Conservation (phyloP, 2,888 invertebrate genomes). For the Drosophila aldrichi region DNA sequence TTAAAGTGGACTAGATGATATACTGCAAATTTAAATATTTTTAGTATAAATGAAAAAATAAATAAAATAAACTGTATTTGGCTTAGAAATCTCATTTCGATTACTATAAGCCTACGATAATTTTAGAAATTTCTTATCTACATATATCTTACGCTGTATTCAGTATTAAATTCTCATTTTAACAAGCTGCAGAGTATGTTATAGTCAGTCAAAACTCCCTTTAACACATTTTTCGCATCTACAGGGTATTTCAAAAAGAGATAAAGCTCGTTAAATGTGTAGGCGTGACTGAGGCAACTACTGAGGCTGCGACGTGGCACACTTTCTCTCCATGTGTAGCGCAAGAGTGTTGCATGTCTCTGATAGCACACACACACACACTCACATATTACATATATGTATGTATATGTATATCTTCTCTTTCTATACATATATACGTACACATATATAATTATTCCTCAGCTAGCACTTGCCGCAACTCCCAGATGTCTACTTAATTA, state of each 20-base stretch:
- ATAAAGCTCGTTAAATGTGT: constrained; percentile 72
- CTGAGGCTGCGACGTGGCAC: constrained; percentile 37
- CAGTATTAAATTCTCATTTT: too few species aligned
- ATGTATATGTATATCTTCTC: constrained; percentile 1
- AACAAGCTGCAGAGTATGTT: too few species aligned
- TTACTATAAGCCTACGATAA: too few species aligned
- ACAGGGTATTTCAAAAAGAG: constrained; percentile 47
- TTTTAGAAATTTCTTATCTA: too few species aligned
- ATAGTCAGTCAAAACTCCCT: not conserved
- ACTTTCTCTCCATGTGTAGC: constrained; percentile 43
- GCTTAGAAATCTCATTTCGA: too few species aligned
- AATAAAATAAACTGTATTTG: too few species aligned
- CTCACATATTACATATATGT: not conserved
- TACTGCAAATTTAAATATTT: constrained; percentile 8
- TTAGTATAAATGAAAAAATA: too few species aligned
- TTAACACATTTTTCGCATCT: not conserved
- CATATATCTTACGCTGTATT: too few species aligned
- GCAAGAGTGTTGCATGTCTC: constrained; percentile 66
- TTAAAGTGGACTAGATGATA: not conserved
- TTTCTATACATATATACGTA: constrained; percentile 4
- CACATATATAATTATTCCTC: constrained; percentile 71
- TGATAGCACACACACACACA: constrained; percentile 1
- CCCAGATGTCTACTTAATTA: constrained; percentile 80
- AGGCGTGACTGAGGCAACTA: constrained; percentile 61
- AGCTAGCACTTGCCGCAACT: constrained; percentile 50